These are phyloP conservation scores for Drosophila villosipedis DNA, from an alignment of 2,888 invertebrate species.

Conservation along the genomic window DNA sequence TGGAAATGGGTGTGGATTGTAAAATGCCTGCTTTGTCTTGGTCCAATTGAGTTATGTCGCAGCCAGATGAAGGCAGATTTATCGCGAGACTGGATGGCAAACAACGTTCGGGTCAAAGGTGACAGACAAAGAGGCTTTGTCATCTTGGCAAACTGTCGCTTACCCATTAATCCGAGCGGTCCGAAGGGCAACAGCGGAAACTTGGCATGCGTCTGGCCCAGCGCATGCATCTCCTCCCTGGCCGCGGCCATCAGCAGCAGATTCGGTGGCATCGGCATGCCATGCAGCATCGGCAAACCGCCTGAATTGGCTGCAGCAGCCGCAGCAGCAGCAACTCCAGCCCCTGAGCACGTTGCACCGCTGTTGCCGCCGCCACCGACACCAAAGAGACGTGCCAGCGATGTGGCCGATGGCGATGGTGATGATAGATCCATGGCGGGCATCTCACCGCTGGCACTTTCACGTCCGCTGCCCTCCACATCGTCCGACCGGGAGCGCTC, in stretches of 20 bases:
- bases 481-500: slow-evolving; percentile 66
- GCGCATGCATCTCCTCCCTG: slow-evolving; percentile 83
- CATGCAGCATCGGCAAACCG: slow-evolving; percentile 66
- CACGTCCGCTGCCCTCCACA: slow-evolving; percentile 61
- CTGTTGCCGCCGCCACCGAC: slow-evolving; percentile 34
- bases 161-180: slow-evolving; percentile 91
- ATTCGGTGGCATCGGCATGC: slow-evolving; percentile 82
- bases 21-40: slow-evolving; percentile 79
- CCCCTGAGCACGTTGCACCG: neutral
- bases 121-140: slow-evolving; percentile 84
- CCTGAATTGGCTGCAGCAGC: slow-evolving; percentile 16
- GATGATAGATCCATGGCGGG: slow-evolving; percentile 87
- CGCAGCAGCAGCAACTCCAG: neutral
- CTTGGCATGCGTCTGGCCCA: slow-evolving; percentile 79
- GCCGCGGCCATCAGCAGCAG: slow-evolving; percentile 84
- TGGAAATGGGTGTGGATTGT: slow-evolving; percentile 29
- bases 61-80: slow-evolving; percentile 64
- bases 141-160: slow-evolving; percentile 77
- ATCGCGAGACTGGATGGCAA: slow-evolving; percentile 62
- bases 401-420: slow-evolving; percentile 77
- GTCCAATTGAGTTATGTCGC: slow-evolving; percentile 85
- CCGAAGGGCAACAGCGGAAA: slow-evolving; percentile 93
- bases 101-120: slow-evolving; percentile 82
- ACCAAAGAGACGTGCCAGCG: slow-evolving; percentile 51
- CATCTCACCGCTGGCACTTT: slow-evolving; percentile 55